Evolutionary conservation across 1,140 invertebrate genomes (phyloP).

Genomic region (Aphaenogaster rudis): DNA sequence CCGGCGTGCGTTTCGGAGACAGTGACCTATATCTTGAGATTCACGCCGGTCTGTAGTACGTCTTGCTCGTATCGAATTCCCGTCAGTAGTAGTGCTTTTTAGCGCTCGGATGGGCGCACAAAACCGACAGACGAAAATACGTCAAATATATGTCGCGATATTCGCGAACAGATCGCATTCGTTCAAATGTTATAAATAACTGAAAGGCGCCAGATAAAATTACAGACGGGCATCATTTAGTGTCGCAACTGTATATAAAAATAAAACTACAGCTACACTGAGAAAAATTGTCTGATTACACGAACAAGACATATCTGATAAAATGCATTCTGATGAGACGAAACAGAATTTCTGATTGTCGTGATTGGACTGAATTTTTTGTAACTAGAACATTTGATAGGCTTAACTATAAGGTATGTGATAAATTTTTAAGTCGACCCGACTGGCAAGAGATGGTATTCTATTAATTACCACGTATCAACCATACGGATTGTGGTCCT

Average conservation of each 20-base stretch:
- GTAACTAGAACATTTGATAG: too few relatives aligned
- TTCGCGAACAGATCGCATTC: not conserved
- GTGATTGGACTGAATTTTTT: too few relatives aligned
- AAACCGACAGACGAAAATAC: slow-evolving; percentile 39
- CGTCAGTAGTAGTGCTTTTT: slow-evolving; percentile 29
- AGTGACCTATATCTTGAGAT: slow-evolving; percentile 54
- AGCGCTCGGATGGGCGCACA: slow-evolving; percentile 6
- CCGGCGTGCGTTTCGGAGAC: slow-evolving; percentile 30
- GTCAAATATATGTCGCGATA: not conserved
- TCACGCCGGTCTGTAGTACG: slow-evolving; percentile 32
- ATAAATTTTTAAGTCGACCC: too few relatives aligned
- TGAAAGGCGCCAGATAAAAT: not conserved
- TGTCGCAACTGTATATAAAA: not conserved
- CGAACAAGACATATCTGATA: too few relatives aligned
- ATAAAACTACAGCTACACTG: not conserved
- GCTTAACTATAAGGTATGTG: too few relatives aligned
- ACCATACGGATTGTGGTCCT: too few relatives aligned
- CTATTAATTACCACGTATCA: too few relatives aligned
- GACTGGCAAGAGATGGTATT: too few relatives aligned
- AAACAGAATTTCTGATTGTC: too few relatives aligned
- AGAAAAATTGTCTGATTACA: too few relatives aligned
- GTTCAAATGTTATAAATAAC: slow-evolving; percentile 31
- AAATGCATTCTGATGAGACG: too few relatives aligned
- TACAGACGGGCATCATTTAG: not conserved
- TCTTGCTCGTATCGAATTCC: slow-evolving; percentile 53